Evolutionary conservation across 2,888 invertebrate genomes (phyloP).

Genomic region (Rosalia funebris): DNA sequence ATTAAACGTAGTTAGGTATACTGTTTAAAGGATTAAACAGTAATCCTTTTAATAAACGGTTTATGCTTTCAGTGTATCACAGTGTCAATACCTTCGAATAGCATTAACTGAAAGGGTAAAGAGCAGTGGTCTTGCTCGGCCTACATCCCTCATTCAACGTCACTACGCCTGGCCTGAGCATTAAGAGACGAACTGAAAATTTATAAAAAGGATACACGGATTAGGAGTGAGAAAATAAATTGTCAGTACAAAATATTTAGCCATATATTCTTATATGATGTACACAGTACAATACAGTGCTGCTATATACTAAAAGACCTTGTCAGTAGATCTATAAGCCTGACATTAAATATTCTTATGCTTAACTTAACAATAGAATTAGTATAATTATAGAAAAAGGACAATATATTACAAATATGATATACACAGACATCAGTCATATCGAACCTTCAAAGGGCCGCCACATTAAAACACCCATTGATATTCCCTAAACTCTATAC

Average conservation of each 20-base stretch:
- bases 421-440: constrained; percentile 54
- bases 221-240: background rate
- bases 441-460: constrained; percentile 35
- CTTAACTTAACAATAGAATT: constrained; percentile 54
- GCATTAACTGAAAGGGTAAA: too few species aligned
- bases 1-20: too few species aligned
- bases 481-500: constrained; percentile 23
- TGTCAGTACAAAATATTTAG: constrained; percentile 51
- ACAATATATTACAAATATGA: constrained; percentile 55
- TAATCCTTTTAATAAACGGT: too few species aligned
- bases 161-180: too few species aligned
- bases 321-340: constrained; percentile 61
- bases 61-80: too few species aligned
- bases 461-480: constrained; percentile 8
- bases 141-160: too few species aligned
- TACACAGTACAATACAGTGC: constrained; percentile 64
- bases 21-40: too few species aligned
- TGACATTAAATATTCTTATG: constrained; percentile 56
- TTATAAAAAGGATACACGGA: too few species aligned
- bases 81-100: too few species aligned
- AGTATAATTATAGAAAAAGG: constrained; percentile 54
- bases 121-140: too few species aligned
- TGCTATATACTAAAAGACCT: constrained; percentile 59
- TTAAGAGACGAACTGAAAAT: too few species aligned
- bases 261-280: constrained; percentile 62